Conservation (phyloP, 2,888 invertebrate species). For the Atethmia centrago region DNA sequence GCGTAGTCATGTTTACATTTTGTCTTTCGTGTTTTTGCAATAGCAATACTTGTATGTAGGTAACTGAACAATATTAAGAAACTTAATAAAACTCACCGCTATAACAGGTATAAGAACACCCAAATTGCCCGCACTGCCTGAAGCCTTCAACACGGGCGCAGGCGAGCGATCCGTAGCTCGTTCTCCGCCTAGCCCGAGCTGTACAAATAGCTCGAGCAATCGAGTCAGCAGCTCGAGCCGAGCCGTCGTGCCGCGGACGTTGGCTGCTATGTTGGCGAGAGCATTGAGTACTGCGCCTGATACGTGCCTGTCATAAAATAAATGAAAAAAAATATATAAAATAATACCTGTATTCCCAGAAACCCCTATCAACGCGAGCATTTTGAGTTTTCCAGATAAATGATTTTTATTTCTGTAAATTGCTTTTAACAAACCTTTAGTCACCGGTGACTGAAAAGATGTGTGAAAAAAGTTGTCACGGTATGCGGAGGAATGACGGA, state of each 20-base stretch:
- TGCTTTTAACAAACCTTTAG: too few relatives aligned
- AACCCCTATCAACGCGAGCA: too few relatives aligned
- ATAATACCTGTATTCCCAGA: too few relatives aligned
- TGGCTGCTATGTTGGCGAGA: slow-evolving; percentile 98
- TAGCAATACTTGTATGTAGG: too few relatives aligned
- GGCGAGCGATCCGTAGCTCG: slow-evolving; percentile 98
- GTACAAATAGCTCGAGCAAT: slow-evolving; percentile 98
- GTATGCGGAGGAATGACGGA: too few relatives aligned
- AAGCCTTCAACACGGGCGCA: slow-evolving; percentile 93
- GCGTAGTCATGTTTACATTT: too few relatives aligned
- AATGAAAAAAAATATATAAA: background rate
- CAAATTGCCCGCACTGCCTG: slow-evolving; percentile 98
- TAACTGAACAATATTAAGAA: too few relatives aligned
- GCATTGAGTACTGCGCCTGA: slow-evolving; percentile 99
- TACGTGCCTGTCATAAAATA: slow-evolving; percentile 93
- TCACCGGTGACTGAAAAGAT: too few relatives aligned
- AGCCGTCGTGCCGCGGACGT: slow-evolving; percentile 96
- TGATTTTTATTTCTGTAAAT: too few relatives aligned
- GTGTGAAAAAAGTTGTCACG: too few relatives aligned
- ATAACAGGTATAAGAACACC: slow-evolving; percentile 99
- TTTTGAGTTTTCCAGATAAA: too few relatives aligned
- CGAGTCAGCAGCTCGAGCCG: slow-evolving; percentile 96
- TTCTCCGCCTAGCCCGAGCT: slow-evolving; percentile 99
- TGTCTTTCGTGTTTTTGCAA: too few relatives aligned
- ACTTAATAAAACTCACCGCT: slow-evolving; percentile 93